Percentiles rank a stretch among this genome's conserved stretches.
Conservation (phyloP, 2,113 vertebrate genomes). For the Anser cygnoides region DNA sequence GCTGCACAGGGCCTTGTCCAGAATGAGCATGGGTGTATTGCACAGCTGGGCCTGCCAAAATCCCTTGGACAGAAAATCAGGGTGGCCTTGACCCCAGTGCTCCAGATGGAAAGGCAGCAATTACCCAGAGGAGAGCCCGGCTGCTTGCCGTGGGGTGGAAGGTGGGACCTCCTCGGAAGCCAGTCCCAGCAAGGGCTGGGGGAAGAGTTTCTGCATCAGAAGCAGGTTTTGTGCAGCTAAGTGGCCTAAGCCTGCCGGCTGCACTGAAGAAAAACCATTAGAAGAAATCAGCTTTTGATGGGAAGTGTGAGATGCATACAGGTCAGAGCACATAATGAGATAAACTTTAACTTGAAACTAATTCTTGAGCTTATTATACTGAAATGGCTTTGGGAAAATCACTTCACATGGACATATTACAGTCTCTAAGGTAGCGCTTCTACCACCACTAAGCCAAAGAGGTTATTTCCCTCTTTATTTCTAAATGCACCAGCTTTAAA, state of each 20-base stretch:
- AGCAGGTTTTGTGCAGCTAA: background rate
- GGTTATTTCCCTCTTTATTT: conserved; percentile 57
- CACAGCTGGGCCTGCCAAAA: background rate
- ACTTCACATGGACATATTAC: background rate
- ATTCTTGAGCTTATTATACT: conserved; percentile 56
- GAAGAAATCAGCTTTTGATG: conserved; percentile 46
- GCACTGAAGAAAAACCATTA: background rate
- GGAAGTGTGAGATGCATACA: conserved; percentile 29
- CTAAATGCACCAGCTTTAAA: conserved; percentile 23
- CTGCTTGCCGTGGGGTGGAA: background rate
- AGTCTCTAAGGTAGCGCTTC: background rate
- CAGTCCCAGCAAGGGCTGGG: background rate
- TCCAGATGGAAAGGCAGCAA: background rate
- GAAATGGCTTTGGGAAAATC: conserved; percentile 39
- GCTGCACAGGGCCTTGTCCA: background rate
- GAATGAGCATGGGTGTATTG: rapidly evolving
- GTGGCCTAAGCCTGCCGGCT: background rate
- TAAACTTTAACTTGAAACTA: conserved; percentile 59
- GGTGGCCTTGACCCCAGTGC: background rate
- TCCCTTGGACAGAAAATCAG: background rate
- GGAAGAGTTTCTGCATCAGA: background rate
- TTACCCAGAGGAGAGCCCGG: background rate
- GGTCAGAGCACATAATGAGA: conserved; percentile 58
- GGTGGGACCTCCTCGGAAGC: background rate
- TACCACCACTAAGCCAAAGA: background rate